Evolutionary conservation across 2,888 invertebrate genomes (phyloP), one percentile per base, ranked within the genome.

Genomic region (Mylabris sibirica): DNA sequence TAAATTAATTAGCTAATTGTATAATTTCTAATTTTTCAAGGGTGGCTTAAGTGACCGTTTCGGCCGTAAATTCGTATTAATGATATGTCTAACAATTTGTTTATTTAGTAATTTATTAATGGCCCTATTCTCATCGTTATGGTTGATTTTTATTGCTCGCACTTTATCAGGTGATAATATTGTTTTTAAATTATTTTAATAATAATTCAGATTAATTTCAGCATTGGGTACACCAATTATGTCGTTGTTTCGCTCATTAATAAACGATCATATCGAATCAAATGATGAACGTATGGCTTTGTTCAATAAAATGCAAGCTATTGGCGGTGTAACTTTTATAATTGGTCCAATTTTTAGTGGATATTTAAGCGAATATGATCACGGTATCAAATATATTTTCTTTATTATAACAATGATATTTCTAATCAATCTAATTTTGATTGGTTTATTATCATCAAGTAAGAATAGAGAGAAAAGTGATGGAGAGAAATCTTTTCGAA

Each of bases 31-130:
- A 53, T 49, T 69, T 63, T 49, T n/a, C n/a, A 63, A 66, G 69
- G 69, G 69, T 4, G 66, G 69, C 64, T 61, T 69, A 26, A 61
- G 69, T 34, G 69, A 69, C 20, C 64, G n/a, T 20, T 35, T 69
- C 1, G 69, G 69, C n/a, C 30, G 69, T 2, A 69, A 66, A 66
- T 60, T 14, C 1, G 61, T 66, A 0, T 24, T 69, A n/a, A 20
- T 69, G 0, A 64, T 59, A 61, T 66, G 69, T 22, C 34, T 69
- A 30, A 3, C 26, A 3, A 38, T 66, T 5, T 49, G 59, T 20
- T 44, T 66, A 0, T 24, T 66, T 17, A 64, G 66, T 5, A 69
- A 66, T 49, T 41, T 70, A 1, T 9, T 70, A n/a, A 35, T 41
- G 22, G 20, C 35, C 9, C 11, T 26, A 24, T 22, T 59, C 6